phyloP scores from a whole-genome alignment of 2,888 invertebrate species.

The Ophion ellenae region DNA sequence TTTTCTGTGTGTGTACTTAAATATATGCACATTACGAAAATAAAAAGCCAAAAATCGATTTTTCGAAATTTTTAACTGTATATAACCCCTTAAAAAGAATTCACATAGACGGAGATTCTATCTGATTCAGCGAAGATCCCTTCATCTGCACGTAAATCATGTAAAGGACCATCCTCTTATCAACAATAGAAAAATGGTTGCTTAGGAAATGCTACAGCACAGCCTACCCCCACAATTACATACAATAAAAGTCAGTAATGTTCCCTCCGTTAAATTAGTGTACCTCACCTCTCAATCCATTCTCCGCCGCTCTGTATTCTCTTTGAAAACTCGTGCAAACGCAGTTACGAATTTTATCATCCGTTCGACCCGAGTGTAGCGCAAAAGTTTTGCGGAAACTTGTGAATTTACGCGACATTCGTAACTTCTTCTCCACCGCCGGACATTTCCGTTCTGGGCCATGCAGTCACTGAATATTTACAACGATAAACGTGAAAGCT shows the following conservation, averaged over 20 bases:
- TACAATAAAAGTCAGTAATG: neutral
- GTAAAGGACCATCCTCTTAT: neutral
- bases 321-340: neutral
- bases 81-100: too few relatives aligned
- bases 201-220: neutral
- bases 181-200: neutral
- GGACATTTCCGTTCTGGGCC: neutral
- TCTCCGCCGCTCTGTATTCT: neutral
- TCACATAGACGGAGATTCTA: neutral
- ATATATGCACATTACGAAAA: too few relatives aligned
- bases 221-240: neutral
- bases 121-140: neutral
- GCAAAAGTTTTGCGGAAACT: conserved; percentile 2
- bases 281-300: neutral
- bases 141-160: neutral
- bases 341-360: neutral
- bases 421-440: neutral
- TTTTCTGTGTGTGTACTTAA: too few relatives aligned
- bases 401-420: neutral
- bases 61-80: too few relatives aligned
- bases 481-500: conserved; percentile 7
- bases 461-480: conserved; percentile 25
- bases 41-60: too few relatives aligned
- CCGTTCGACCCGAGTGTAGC: neutral
- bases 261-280: neutral